phyloP scores from a whole-genome alignment of 2,113 vertebrate species.

The Ranitomeya imitator region DNA sequence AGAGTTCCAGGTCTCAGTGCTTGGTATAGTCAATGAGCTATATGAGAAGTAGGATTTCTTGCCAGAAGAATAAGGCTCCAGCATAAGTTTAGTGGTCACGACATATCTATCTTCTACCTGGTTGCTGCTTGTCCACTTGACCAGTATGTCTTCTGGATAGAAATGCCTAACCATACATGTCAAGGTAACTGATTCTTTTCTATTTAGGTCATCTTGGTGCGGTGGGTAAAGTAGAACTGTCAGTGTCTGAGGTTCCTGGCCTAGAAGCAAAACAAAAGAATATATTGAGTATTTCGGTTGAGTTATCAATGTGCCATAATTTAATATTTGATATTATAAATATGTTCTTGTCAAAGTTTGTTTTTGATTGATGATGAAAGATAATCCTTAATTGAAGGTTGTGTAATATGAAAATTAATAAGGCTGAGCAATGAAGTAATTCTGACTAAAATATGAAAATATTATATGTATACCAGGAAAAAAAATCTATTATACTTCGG shows the following conservation, averaged over 20 bases:
- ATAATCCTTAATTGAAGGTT: neutral
- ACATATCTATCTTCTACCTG: neutral
- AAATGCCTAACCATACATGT: conserved; percentile 65
- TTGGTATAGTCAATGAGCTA: conserved; percentile 60
- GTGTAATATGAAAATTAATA: neutral
- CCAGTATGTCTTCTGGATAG: conserved; percentile 48
- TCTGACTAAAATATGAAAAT: neutral
- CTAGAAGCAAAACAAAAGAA: conserved; percentile 52
- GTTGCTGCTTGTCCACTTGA: conserved; percentile 63
- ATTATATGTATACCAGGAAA: neutral
- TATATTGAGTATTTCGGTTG: neutral
- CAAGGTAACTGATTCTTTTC: conserved; percentile 56
- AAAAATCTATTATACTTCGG: neutral
- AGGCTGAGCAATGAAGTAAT: neutral
- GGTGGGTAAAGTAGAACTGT: conserved; percentile 62
- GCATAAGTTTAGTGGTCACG: conserved; percentile 18
- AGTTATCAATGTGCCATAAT: neutral
- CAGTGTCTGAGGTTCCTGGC: fast-evolving
- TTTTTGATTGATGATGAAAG: neutral
- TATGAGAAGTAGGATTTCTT: conserved; percentile 39
- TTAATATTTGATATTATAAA: neutral
- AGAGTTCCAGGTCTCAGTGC: conserved; percentile 56
- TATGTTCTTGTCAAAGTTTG: neutral
- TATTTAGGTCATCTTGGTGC: conserved; percentile 60
- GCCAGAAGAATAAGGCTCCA: conserved; percentile 43